These are phyloP conservation scores for Gandaritis pyraliata DNA, from an alignment of 2,888 invertebrate species.

Conservation along the genomic window DNA sequence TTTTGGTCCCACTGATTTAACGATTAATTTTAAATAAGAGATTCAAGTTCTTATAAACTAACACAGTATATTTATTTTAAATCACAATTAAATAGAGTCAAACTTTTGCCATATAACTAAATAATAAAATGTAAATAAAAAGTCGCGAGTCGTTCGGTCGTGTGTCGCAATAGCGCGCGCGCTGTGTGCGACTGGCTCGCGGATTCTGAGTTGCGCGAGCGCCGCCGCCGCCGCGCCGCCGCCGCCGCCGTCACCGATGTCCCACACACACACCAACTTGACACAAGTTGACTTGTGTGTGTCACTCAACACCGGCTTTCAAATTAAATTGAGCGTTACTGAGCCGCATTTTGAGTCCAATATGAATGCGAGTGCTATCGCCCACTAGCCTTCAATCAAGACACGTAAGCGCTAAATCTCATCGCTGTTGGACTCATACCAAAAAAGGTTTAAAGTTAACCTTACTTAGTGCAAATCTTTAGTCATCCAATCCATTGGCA, in stretches of 20 bases:
- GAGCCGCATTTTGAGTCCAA: background rate
- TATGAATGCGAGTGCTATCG: constrained; percentile 44
- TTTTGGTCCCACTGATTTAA: constrained; percentile 71
- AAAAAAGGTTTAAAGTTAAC: constrained; percentile 75
- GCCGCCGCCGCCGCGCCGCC: constrained; percentile 38
- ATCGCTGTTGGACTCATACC: constrained; percentile 72
- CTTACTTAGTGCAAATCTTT: constrained; percentile 56
- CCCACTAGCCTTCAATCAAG: constrained; percentile 75
- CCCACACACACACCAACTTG: constrained; percentile 32
- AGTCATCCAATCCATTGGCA: constrained; percentile 47
- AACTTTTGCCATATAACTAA: constrained; percentile 72
- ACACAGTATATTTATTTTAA: constrained; percentile 61
- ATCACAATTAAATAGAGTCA: constrained; percentile 65
- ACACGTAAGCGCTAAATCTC: constrained; percentile 81
- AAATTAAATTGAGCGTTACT: constrained; percentile 21
- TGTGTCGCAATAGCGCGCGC: constrained; percentile 74
- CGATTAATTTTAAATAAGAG: constrained; percentile 58
- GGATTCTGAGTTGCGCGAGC: constrained; percentile 64
- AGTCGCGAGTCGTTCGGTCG: constrained; percentile 82
- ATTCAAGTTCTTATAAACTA: constrained; percentile 62
- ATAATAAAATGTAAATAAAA: constrained; percentile 54
- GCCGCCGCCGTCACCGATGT: constrained; percentile 42
- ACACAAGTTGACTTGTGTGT: constrained; percentile 39
- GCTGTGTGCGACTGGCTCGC: constrained; percentile 77
- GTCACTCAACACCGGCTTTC: constrained; percentile 27